Base-by-base conservation (phyloP, 1,140 invertebrate species). In the Drosophila bipectinata region DNA sequence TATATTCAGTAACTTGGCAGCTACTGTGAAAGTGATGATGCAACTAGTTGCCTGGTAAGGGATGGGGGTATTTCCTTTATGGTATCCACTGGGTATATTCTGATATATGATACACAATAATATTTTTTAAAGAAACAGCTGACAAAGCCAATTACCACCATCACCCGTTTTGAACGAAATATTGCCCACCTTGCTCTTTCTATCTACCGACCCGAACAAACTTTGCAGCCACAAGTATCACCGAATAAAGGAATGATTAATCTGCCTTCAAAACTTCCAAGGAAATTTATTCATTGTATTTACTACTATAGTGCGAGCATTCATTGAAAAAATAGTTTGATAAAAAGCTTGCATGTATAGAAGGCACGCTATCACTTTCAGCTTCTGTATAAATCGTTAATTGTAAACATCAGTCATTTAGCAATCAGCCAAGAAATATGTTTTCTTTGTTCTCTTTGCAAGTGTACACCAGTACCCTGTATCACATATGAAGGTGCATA, bases 381-480 rank as follows among this genome's bases (percentile, higher is more conserved):
- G 44, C 18, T 10, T 21, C 18, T 18, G 15, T 12, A 41, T 10
- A 67, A 67, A 67, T 67, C 60, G 63, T 67, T 67, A 67, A 67
- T 64, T 67, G 63, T 67, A 64, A 67, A 64, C 63, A 67, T 44
- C 60, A 44, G 60, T 44, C 18, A 53, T 21, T 66, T 60, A 47
- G 47, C 47, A 60, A 47, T 47, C 15, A 64, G 10, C 26, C 30
- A 53, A 53, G 41, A 66, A 45, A 64, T 52, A 28, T 52, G 60
- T 52, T 67, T 67, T 34, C 63, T 67, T 67, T 67, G 63, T 67
- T 66, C 62, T 21, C 32, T 9, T 21, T 60, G 18, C 44, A 49
- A 59, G 24, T 34, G 28, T 15, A 32, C 21, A 18, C 4, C 30
- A 58, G 41, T 15, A 7, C 4, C 12, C 9, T n/a, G 1, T 24